Conservation (phyloP, 2,113 vertebrate species). For the Polyodon spathula region DNA sequence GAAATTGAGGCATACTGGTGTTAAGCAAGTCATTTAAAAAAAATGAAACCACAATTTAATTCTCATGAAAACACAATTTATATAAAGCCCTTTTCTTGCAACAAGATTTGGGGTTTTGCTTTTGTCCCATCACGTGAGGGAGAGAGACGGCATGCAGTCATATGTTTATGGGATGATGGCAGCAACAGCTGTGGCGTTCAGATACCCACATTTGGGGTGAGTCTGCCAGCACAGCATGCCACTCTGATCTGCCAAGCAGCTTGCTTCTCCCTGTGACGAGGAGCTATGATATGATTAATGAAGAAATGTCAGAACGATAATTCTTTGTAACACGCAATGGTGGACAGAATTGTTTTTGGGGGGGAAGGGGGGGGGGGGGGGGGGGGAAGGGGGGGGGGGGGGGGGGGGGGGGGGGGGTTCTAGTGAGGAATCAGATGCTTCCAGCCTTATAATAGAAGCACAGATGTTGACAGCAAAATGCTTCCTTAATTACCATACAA, state of each 20-base stretch:
- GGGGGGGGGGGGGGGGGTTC: conserved; percentile 29
- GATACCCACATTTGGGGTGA: conserved; percentile 29
- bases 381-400: conserved; percentile 22
- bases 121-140: conserved; percentile 4
- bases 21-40: too few relatives aligned
- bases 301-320: conserved; percentile 72
- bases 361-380: conserved; percentile 27
- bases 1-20: too few relatives aligned
- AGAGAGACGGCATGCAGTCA: conserved; percentile 19
- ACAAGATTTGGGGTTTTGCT: conserved; percentile 1
- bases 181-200: conserved; percentile 44
- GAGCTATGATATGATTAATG: conserved; percentile 73
- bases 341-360: conserved; percentile 35
- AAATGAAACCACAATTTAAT: too few relatives aligned
- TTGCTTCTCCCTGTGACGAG: conserved; percentile 42
- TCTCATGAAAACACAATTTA: too few relatives aligned
- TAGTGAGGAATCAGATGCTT: conserved; percentile 49
- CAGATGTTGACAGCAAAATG: conserved; percentile 91
- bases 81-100: neutral
- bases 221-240: conserved; percentile 40
- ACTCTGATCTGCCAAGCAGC: conserved; percentile 45
- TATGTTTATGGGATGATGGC: conserved; percentile 38
- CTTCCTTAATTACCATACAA: conserved; percentile 98
- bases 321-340: conserved; percentile 64
- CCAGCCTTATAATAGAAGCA: conserved; percentile 76